Evolutionary conservation across 2,797 vertebrate genomes (phyloP).

Genomic region (Triplophysa yarkandensis): DNA sequence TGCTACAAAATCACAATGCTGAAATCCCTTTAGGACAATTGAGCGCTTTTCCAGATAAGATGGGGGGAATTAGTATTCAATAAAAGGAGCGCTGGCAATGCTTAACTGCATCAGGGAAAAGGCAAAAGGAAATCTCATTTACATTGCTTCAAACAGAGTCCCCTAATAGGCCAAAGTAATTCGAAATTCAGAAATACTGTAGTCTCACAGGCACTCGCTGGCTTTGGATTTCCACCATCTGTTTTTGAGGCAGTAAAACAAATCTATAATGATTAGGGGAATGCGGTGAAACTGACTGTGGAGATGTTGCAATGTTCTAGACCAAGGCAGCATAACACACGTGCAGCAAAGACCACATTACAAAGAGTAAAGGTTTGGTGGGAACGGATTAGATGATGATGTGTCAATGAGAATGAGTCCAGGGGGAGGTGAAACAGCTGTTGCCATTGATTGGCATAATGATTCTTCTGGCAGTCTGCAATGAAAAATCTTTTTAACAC

Average conservation of each 20-base stretch:
- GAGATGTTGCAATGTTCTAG: conserved; percentile 3
- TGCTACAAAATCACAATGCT: conserved; percentile 20
- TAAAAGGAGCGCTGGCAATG: conserved; percentile 42
- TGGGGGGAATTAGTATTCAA: conserved; percentile 45
- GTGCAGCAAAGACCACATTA: conserved; percentile 9
- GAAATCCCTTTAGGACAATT: conserved; percentile 39
- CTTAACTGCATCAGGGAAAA: conserved; percentile 46
- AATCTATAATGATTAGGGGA: conserved; percentile 52
- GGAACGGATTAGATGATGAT: conserved; percentile 29
- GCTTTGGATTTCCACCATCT: conserved; percentile 53
- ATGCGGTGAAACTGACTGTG: conserved; percentile 46
- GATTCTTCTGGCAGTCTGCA: conserved; percentile 20
- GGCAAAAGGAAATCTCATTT: conserved; percentile 42
- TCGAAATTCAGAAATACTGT: conserved; percentile 43
- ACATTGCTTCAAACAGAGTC: conserved; percentile 39
- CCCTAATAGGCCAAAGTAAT: conserved; percentile 46
- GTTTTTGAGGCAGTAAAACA: conserved; percentile 55
- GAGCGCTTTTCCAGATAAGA: conserved; percentile 37
- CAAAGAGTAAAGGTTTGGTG: conserved; percentile 20
- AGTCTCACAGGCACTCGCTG: conserved; percentile 35
- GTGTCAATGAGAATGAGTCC: conserved; percentile 17
- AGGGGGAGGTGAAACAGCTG: conserved; percentile 21
- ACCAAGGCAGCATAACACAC: neutral
- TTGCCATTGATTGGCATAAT: conserved; percentile 38
- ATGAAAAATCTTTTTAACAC: conserved; percentile 19